Evolutionary conservation across 2,113 vertebrate species (phyloP).

Genomic region (Mohoua ochrocephala): DNA sequence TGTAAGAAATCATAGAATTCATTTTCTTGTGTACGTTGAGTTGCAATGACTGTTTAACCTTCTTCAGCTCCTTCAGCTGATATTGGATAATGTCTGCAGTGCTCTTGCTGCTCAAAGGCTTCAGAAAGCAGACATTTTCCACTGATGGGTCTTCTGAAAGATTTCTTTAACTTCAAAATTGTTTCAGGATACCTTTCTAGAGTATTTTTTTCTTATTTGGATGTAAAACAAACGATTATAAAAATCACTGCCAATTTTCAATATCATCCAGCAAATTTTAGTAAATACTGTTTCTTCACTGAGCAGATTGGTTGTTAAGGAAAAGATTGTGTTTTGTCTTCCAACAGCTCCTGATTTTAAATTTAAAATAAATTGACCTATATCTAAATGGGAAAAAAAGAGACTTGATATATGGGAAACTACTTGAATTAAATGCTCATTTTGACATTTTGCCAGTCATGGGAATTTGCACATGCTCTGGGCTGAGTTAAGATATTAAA

Average conservation of each 20-base stretch:
- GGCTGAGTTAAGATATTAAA: slow-evolving; percentile 31
- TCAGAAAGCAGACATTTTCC: not conserved
- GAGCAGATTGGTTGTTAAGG: slow-evolving; percentile 44
- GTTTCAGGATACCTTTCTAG: not conserved
- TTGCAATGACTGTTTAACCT: not conserved
- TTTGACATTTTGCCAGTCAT: slow-evolving; percentile 49
- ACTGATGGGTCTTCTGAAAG: not conserved
- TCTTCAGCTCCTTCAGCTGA: not conserved
- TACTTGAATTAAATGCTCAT: slow-evolving; percentile 61
- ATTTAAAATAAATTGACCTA: slow-evolving; percentile 49
- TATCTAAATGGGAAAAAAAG: not conserved
- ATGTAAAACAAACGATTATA: not conserved
- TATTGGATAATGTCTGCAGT: not conserved
- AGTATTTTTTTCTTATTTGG: not conserved
- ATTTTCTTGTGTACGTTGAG: not conserved
- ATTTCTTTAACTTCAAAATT: not conserved
- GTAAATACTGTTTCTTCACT: not conserved
- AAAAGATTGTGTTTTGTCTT: slow-evolving; percentile 32
- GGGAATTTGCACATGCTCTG: slow-evolving; percentile 28
- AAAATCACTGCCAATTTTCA: slow-evolving; percentile 18
- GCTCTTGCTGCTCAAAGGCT: not conserved
- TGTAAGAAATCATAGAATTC: not conserved
- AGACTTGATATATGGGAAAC: not conserved
- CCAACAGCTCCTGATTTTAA: slow-evolving; percentile 35
- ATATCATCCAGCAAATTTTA: not conserved